Evolutionary conservation across 2,888 invertebrate species (phyloP).

Genomic region (Agrilus cyanescens): DNA sequence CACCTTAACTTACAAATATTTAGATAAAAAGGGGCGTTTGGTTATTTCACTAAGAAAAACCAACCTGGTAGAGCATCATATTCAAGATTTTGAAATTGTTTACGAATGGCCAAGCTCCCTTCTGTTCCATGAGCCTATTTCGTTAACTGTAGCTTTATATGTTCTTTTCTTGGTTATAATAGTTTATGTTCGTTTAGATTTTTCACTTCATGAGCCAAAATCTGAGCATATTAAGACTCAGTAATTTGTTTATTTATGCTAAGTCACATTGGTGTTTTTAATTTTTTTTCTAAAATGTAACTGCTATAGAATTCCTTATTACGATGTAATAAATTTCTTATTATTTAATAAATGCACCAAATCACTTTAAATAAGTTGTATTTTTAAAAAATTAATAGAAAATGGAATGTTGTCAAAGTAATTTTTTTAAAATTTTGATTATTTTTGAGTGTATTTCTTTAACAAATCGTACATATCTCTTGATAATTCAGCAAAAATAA

Average conservation of each 20-base stretch:
- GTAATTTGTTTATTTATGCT: conserved; percentile 26
- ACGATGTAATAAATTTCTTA: too few species aligned
- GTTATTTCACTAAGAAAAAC: conserved; percentile 70
- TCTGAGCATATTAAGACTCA: conserved; percentile 46
- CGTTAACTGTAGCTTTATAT: conserved; percentile 81
- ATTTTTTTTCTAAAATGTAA: too few species aligned
- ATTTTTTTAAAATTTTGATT: too few species aligned
- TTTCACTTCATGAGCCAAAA: conserved; percentile 55
- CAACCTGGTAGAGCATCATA: conserved; percentile 92
- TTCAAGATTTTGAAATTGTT: conserved; percentile 82
- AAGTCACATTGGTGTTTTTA: too few species aligned
- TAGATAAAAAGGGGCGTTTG: conserved; percentile 89
- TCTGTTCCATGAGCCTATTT: conserved; percentile 86
- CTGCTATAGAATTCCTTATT: too few species aligned
- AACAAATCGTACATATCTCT: too few species aligned
- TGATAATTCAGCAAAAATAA: too few species aligned
- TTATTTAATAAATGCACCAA: too few species aligned
- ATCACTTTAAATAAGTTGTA: too few species aligned
- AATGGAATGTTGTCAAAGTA: too few species aligned
- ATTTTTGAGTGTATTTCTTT: too few species aligned
- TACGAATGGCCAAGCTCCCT: conserved; percentile 78
- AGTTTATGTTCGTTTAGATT: conserved; percentile 89
- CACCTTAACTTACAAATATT: conserved; percentile 77
- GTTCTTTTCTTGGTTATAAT: conserved; percentile 84
- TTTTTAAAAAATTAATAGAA: too few species aligned